phyloP scores from a whole-genome alignment of 2,888 invertebrate species.

The Parasteatoda lunata region DNA sequence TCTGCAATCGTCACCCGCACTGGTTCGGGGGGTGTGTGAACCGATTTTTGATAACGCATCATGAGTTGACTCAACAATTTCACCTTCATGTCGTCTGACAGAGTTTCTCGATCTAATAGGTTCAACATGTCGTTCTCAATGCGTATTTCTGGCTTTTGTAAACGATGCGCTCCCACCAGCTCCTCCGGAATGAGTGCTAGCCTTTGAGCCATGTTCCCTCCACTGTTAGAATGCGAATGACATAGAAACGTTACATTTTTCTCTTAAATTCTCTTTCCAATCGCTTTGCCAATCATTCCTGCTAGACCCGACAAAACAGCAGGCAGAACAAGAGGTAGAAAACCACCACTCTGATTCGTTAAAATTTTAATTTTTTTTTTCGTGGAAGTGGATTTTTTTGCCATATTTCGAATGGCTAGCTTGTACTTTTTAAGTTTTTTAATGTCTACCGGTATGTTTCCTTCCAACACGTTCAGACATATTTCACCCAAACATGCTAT shows the following conservation, averaged over 20 bases:
- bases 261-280: conserved; percentile 2
- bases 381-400: too few relatives aligned
- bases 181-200: conserved; percentile 35
- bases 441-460: conserved; percentile 20
- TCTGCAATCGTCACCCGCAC: conserved; percentile 10
- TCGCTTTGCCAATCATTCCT: conserved; percentile 12
- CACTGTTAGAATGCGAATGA: background rate
- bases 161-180: background rate
- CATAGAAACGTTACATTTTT: background rate
- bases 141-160: conserved; percentile 35
- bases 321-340: conserved; percentile 33
- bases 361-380: conserved; percentile 20
- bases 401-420: conserved; percentile 5
- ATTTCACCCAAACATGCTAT: conserved; percentile 33
- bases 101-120: conserved; percentile 20
- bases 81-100: conserved; percentile 44
- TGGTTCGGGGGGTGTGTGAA: conserved; percentile 20
- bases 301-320: background rate
- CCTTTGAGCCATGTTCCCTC: too few relatives aligned
- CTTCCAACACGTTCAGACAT: conserved; percentile 15
- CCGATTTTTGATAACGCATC: conserved; percentile 25
- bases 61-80: conserved; percentile 36
- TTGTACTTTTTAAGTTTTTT: conserved; percentile 32
- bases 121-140: conserved; percentile 19
- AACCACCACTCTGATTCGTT: conserved; percentile 46